Conservation (phyloP, 2,797 vertebrate genomes). For the Phrynocephalus vlangalii region DNA sequence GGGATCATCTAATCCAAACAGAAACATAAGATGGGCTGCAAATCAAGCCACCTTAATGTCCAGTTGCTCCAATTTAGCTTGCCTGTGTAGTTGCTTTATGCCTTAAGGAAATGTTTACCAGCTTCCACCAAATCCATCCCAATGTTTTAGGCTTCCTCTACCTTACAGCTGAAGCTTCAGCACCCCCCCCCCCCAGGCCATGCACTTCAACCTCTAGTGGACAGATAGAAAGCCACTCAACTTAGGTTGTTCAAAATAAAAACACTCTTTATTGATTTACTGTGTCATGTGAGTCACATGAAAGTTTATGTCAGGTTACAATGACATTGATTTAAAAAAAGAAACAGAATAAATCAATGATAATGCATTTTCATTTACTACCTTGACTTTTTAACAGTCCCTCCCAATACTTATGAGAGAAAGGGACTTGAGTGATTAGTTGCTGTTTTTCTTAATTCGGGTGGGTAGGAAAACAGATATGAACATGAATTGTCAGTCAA, state of each 20-base stretch:
- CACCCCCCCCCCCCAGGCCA: conserved; percentile 30
- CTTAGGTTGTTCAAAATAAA: conserved; percentile 22
- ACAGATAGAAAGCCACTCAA: conserved; percentile 59
- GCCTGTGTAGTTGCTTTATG: no score
- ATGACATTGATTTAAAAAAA: background rate
- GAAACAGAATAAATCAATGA: conserved; percentile 59
- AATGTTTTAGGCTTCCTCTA: no score
- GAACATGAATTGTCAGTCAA: conserved; percentile 52
- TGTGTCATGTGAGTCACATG: conserved; percentile 40
- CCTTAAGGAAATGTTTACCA: background rate
- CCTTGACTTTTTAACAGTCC: conserved; percentile 44
- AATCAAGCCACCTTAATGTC: no score
- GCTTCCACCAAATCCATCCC: background rate
- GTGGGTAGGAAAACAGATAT: conserved; percentile 24
- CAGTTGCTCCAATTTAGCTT: no score
- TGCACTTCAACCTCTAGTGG: conserved; percentile 61
- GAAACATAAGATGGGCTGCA: no score
- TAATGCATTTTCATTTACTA: conserved; percentile 46
- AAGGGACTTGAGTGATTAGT: conserved; percentile 45
- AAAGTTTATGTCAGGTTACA: conserved; percentile 60
- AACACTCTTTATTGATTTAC: conserved; percentile 40
- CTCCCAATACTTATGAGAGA: conserved; percentile 50
- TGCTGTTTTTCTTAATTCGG: conserved; percentile 44
- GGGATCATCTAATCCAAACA: no score
- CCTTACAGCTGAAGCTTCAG: no score